These are phyloP conservation scores for Tachina lurida DNA, from an alignment of 2,888 invertebrate genomes.

Conservation along the genomic window DNA sequence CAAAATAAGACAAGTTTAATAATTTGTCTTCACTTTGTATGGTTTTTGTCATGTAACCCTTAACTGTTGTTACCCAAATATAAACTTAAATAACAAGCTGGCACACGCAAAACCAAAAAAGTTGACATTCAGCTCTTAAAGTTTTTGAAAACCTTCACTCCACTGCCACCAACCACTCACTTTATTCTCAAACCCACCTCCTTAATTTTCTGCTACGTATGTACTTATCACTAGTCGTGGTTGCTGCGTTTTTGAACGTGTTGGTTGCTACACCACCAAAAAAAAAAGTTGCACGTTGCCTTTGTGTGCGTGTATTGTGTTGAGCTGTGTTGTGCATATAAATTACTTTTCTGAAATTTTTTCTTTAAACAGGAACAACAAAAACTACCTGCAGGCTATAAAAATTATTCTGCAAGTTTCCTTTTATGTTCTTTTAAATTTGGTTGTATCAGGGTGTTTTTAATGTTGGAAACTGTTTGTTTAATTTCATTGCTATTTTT, in stretches of 20 bases:
- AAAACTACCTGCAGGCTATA: constrained; percentile 26
- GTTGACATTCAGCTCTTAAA: constrained; percentile 49
- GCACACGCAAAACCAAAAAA: constrained; percentile 5
- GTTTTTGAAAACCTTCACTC: constrained; percentile 26
- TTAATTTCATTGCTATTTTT: neutral
- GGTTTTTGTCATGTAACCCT: neutral
- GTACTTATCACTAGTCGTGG: neutral
- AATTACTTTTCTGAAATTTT: constrained; percentile 44
- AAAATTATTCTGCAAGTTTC: constrained; percentile 42
- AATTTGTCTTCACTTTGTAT: constrained; percentile 38
- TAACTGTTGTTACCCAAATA: constrained; percentile 7
- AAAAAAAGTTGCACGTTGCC: constrained; percentile 35
- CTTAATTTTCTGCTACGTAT: neutral
- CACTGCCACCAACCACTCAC: neutral
- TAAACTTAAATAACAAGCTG: constrained; percentile 33
- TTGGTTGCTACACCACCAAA: constrained; percentile 3
- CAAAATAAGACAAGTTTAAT: constrained; percentile 44
- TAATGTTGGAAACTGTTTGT: constrained; percentile 20
- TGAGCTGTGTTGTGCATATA: constrained; percentile 54
- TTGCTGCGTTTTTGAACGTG: constrained; percentile 5
- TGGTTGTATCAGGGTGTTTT: constrained; percentile 46
- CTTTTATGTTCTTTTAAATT: constrained; percentile 66
- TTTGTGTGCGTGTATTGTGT: constrained; percentile 22
- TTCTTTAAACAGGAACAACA: constrained; percentile 4
- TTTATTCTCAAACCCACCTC: neutral